These are phyloP conservation scores for Ondatra zibethicus DNA, from an alignment of 2,113 vertebrate genomes.

Conservation along the genomic window DNA sequence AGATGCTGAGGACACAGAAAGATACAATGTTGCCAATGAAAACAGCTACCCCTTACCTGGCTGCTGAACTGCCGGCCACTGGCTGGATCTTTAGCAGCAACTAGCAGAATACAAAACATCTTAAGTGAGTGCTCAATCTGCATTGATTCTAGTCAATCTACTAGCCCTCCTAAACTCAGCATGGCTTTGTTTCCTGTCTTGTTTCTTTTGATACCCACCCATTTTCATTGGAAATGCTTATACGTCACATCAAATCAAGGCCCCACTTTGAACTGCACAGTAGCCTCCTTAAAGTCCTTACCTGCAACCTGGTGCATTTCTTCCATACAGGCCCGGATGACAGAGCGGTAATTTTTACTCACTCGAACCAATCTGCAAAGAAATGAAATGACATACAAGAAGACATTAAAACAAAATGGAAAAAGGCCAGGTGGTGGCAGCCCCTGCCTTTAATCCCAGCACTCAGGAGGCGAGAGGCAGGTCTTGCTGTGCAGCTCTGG, in stretches of 20 bases:
- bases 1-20: rapidly evolving
- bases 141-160: background rate
- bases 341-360: constrained; percentile 98
- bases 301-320: constrained; percentile 94
- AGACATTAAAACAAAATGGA: background rate
- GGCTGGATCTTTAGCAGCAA: constrained; percentile 87
- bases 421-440: background rate
- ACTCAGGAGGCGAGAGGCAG: background rate
- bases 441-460: background rate
- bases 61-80: constrained; percentile 88
- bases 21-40: background rate
- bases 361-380: constrained; percentile 93
- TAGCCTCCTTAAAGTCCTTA: constrained; percentile 72
- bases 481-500: background rate
- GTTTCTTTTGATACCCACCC: background rate
- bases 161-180: background rate
- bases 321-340: constrained; percentile 97
- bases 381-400: constrained; percentile 14
- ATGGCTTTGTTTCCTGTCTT: background rate
- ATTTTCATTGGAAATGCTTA: background rate
- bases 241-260: background rate
- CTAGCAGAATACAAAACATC: constrained; percentile 81
- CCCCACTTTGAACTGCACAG: background rate
- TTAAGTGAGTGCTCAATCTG: background rate
- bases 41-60: constrained; percentile 87